Evolutionary conservation across 2,888 invertebrate species (phyloP).

Genomic region (Calliopum simillimum): DNA sequence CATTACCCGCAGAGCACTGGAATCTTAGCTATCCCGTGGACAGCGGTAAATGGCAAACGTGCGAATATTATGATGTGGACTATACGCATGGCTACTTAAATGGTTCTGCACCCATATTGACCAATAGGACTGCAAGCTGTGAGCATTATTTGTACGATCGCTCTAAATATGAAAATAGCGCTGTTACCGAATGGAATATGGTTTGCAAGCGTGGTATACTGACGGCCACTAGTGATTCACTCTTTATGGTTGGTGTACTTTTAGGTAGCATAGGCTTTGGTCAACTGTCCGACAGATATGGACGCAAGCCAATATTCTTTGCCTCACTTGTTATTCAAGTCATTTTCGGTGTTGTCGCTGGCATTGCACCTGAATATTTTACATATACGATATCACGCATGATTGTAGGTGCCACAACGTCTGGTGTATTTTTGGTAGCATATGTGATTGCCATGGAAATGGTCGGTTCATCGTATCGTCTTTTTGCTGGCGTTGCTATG

Average conservation of each 20-base stretch:
- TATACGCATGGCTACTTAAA: slow-evolving; percentile 61
- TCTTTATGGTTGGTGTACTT: slow-evolving; percentile 77
- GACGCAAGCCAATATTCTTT: slow-evolving; percentile 79
- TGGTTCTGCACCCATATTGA: slow-evolving; percentile 47
- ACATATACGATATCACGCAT: slow-evolving; percentile 75
- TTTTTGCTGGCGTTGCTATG: slow-evolving; percentile 77
- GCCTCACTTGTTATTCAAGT: slow-evolving; percentile 78
- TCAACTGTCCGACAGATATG: slow-evolving; percentile 78
- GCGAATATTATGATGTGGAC: slow-evolving; percentile 69
- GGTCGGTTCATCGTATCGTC: slow-evolving; percentile 77
- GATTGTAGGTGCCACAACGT: slow-evolving; percentile 79
- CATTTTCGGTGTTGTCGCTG: slow-evolving; percentile 75
- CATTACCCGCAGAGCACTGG: slow-evolving; percentile 67
- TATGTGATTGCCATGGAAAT: slow-evolving; percentile 83
- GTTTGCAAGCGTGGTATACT: slow-evolving; percentile 75
- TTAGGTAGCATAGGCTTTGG: slow-evolving; percentile 80
- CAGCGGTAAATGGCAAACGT: slow-evolving; percentile 69
- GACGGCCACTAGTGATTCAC: slow-evolving; percentile 74
- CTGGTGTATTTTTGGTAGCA: slow-evolving; percentile 81
- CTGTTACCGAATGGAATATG: slow-evolving; percentile 77
- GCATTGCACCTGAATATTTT: slow-evolving; percentile 76
- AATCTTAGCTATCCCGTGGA: slow-evolving; percentile 72
- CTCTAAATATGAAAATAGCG: slow-evolving; percentile 72
- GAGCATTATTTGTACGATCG: slow-evolving; percentile 73
- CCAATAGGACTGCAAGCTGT: slow-evolving; percentile 66